Evolutionary conservation across 2,797 vertebrate genomes (phyloP).

Genomic region (Cynopterus sphinx): DNA sequence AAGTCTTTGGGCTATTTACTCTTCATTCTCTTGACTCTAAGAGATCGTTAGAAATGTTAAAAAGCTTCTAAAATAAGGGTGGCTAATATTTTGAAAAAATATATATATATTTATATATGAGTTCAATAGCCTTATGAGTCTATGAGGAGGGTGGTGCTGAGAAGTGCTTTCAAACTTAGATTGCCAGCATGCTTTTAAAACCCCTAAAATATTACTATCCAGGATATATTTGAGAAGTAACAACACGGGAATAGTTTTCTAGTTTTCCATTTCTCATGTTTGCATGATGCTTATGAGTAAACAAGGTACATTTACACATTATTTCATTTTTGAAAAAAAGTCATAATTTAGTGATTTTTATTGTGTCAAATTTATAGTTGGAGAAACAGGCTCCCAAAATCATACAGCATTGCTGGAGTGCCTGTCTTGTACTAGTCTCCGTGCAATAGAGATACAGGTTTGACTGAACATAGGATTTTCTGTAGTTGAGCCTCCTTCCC

Average conservation of each 20-base stretch:
- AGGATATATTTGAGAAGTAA: not conserved
- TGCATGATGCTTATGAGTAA: not conserved
- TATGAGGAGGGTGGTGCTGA: not conserved
- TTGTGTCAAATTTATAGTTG: not conserved
- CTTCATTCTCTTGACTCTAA: not conserved
- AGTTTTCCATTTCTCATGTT: not conserved
- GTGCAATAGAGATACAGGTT: not conserved
- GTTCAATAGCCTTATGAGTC: not conserved
- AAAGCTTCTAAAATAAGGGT: not conserved
- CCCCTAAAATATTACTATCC: not conserved
- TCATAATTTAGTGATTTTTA: not conserved
- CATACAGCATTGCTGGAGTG: not conserved
- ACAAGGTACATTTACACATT: not conserved
- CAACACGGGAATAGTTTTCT: not conserved
- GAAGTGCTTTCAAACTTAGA: not conserved
- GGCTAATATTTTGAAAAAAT: not conserved
- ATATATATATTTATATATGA: not conserved
- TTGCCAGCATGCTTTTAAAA: not conserved
- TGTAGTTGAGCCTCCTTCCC: not conserved
- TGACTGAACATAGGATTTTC: not conserved
- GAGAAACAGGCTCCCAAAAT: not conserved
- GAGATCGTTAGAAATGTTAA: not conserved
- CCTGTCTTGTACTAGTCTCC: not conserved
- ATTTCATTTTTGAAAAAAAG: not conserved
- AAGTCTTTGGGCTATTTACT: not conserved